Percentiles rank a stretch among this genome's conserved stretches.
Evolutionary conservation across 2,113 vertebrate species (phyloP).

Genomic region (Ia io): DNA sequence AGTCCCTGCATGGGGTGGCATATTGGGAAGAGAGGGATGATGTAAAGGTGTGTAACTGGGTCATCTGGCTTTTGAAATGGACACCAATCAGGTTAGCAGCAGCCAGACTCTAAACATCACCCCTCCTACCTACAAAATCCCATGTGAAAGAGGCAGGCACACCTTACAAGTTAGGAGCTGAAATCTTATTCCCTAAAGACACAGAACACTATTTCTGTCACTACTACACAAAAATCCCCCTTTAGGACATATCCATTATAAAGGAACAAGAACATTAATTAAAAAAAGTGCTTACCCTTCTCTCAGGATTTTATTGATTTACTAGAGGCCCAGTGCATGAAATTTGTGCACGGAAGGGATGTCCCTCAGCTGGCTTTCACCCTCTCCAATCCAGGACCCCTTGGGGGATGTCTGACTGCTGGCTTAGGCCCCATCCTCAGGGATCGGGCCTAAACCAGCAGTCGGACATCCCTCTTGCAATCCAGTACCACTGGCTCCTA

Average conservation of each 20-base stretch:
- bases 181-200: neutral
- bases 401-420: too few relatives aligned
- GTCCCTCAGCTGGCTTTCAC: too few relatives aligned
- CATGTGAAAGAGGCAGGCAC: neutral
- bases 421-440: too few relatives aligned
- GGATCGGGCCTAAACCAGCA: too few relatives aligned
- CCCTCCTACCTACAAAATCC: neutral
- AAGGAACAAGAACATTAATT: neutral
- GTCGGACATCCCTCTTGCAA: too few relatives aligned
- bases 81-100: neutral
- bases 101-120: neutral
- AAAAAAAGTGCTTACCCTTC: neutral
- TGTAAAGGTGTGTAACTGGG: accelerated
- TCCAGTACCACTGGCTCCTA: too few relatives aligned
- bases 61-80: neutral
- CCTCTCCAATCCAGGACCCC: too few relatives aligned
- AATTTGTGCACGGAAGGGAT: too few relatives aligned
- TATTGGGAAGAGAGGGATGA: accelerated
- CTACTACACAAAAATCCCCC: neutral
- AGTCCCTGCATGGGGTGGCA: neutral
- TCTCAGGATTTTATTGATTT: neutral
- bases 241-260: neutral
- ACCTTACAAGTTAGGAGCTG: neutral
- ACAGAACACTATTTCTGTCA: neutral
- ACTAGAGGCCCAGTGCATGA: too few relatives aligned